Evolutionary conservation across 2,888 invertebrate species (phyloP).

Genomic region (Hirtodrosophila histrioides): DNA sequence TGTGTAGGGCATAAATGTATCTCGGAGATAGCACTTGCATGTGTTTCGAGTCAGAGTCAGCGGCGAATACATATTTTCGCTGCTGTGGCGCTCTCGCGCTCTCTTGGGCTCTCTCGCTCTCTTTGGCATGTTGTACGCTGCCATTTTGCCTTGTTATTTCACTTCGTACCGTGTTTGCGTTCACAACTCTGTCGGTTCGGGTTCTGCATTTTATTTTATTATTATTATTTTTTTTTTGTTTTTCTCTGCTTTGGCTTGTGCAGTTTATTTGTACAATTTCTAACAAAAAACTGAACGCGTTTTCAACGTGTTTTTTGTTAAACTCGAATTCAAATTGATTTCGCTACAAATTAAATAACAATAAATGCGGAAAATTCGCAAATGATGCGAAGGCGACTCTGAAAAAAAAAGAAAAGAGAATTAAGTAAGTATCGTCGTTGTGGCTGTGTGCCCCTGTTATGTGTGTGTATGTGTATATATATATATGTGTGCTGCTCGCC

Average conservation of each 20-base stretch:
- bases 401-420: constrained; percentile 72
- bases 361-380: constrained; percentile 74
- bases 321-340: constrained; percentile 33
- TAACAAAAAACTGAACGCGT: constrained; percentile 45
- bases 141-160: constrained; percentile 76
- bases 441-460: constrained; percentile 46
- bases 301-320: constrained; percentile 30
- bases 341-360: constrained; percentile 48
- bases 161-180: constrained; percentile 77
- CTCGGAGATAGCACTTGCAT: constrained; percentile 47
- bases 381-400: constrained; percentile 63
- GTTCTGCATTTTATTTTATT: constrained; percentile 78
- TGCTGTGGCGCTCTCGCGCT: constrained; percentile 32
- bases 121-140: constrained; percentile 49
- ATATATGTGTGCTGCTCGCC: constrained; percentile 14
- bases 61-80: constrained; percentile 62
- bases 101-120: constrained; percentile 44
- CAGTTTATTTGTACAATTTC: constrained; percentile 62
- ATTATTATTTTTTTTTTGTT: constrained; percentile 75
- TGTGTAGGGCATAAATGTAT: constrained; percentile 38
- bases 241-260: constrained; percentile 67
- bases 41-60: constrained; percentile 43
- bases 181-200: constrained; percentile 76
- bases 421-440: constrained; percentile 71
- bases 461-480: constrained; percentile 17